Base-by-base conservation (phyloP, 1,140 invertebrate species). In the Drosophila varians region DNA sequence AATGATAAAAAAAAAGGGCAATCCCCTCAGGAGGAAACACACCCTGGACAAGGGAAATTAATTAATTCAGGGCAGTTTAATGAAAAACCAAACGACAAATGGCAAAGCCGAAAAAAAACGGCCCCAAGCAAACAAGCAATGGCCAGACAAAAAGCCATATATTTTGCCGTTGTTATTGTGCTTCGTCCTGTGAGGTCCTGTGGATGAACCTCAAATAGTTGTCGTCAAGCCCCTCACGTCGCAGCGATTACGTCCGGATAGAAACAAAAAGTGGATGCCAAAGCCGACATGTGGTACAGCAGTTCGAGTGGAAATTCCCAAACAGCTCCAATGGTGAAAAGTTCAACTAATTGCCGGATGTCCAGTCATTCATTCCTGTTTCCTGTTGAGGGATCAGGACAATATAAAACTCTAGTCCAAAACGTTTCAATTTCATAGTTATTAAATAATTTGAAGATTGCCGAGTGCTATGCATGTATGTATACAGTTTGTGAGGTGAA, bases 351-450 rank as follows among this genome's bases (percentile, higher is more conserved):
- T 86, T 72, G 75, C 80, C 80, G 79, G 79, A 84, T 76, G 72
- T 79, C 77, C 61, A 76, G 71, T 58, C 77, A 31, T 60, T 16
- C 42, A 56, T 36, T 61, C 52, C 38, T 38, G 26, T 47, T 42
- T 40, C 28, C 34, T 34, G 48, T 38, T 38, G 4, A 3, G 42
- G 43, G 38, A 52, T 52, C 51, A 38, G 25, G 25, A 11, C 16
- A 61, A 25, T 48, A 64, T 11, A 8, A 6, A 7, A 9, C 21
- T 16, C 18, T 25, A 54, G 26, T 53, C 21, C 18, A 47, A 77
- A 83, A 77, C 79, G 78, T 65, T 83, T 83, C 42, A 73, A 56
- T 68, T 75, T 79, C 75, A 76, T 76, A 79, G 69, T 69, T 84
- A 73, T 75, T 79, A 64, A 84, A 83, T 84, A 61, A 84, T 60